A percentile compares a stretch with the other conserved stretches of the same genome.
Evolutionary conservation across 2,113 vertebrate genomes (phyloP).

Genomic region (Melanerpes aurifrons): DNA sequence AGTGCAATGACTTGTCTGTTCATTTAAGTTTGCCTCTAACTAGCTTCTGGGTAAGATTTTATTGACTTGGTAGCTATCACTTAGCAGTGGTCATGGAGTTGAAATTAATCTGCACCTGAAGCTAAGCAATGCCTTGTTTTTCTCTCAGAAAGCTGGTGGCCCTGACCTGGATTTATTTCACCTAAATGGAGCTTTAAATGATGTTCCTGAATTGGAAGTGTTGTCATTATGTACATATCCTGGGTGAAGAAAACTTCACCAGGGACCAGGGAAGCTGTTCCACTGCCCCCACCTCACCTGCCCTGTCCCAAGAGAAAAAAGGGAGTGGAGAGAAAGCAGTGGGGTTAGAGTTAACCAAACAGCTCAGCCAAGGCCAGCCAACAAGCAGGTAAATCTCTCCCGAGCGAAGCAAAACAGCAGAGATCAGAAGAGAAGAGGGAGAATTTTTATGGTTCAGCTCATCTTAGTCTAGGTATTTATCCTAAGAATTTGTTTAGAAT

Average conservation of each 20-base stretch:
- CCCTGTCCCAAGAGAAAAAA: too few species aligned
- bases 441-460: too few species aligned
- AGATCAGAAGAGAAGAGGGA: too few species aligned
- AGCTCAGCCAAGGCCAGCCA: too few species aligned
- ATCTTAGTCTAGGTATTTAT: too few species aligned
- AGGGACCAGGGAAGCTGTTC: too few species aligned
- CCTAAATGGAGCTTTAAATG: background rate
- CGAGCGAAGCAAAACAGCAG: too few species aligned
- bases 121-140: background rate
- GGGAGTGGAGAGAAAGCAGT: too few species aligned
- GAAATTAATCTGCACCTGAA: background rate
- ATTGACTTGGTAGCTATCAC: slow-evolving; percentile 24
- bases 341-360: too few species aligned
- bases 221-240: background rate
- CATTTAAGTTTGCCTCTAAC: background rate
- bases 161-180: background rate
- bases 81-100: background rate
- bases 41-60: background rate
- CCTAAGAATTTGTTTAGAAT: too few species aligned
- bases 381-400: too few species aligned
- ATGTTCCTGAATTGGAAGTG: background rate
- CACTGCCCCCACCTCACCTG: too few species aligned
- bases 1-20: background rate
- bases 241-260: background rate
- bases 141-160: background rate